A percentile compares a stretch with the other conserved stretches of the same genome.
phyloP scores from a whole-genome alignment of 1,140 invertebrate genomes.

The Drosophila tropicalis region DNA sequence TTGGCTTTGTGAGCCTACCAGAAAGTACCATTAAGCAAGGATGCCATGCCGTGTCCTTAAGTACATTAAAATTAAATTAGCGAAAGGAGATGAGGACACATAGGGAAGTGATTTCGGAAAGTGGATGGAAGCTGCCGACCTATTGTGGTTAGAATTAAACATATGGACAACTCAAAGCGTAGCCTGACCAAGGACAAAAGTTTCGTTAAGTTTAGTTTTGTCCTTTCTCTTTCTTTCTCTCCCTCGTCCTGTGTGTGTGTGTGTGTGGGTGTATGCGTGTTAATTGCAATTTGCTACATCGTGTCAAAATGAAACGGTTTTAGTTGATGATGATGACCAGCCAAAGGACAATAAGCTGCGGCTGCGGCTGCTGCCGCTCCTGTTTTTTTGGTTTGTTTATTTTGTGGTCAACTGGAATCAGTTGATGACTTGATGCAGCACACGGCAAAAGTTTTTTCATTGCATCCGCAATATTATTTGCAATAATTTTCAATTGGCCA shows the following conservation, averaged over 20 bases:
- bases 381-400: conserved; percentile 7
- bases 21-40: not conserved
- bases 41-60: conserved; percentile 20
- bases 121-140: not conserved
- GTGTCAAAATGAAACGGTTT: conserved; percentile 37
- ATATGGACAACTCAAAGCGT: conserved; percentile 30
- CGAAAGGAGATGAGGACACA: conserved; percentile 2
- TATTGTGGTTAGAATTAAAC: conserved; percentile 18
- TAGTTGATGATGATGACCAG: conserved; percentile 31
- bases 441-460: not conserved
- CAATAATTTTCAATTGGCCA: not conserved
- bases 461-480: not conserved
- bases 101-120: not conserved
- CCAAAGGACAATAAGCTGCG: conserved; percentile 15
- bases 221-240: too few relatives aligned
- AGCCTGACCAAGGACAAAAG: conserved; percentile 36
- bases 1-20: not conserved
- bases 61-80: conserved; percentile 71
- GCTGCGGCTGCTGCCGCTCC: conserved; percentile 1
- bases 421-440: not conserved
- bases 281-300: conserved; percentile 56
- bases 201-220: not conserved
- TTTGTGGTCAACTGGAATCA: not conserved
- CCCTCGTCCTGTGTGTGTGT: conserved; percentile 1
- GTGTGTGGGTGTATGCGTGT: conserved; percentile 14